Evolutionary conservation across 23 tunicate genomes (phyloP).

Genomic region (Phallusia fumigata): DNA sequence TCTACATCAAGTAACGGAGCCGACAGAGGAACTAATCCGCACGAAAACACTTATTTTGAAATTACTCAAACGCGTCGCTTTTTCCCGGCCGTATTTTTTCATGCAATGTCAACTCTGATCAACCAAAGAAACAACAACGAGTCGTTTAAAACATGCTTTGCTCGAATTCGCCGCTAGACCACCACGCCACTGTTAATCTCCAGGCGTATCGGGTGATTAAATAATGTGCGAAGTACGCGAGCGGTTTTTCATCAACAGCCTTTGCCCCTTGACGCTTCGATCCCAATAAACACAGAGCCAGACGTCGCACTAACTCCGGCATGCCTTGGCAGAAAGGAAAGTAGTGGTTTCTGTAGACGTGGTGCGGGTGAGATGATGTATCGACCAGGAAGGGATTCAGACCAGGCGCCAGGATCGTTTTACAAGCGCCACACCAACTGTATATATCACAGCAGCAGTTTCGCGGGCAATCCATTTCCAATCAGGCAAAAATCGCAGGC

Average conservation of each 20-base stretch:
- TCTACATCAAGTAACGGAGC: constrained; percentile 57
- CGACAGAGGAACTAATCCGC: neutral
- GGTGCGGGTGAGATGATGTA: neutral
- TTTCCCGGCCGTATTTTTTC: too few relatives aligned
- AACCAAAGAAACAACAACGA: neutral
- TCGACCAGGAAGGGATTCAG: neutral
- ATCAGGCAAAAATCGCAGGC: neutral
- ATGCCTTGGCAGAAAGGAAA: neutral
- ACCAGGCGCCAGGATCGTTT: neutral
- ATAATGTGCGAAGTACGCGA: neutral
- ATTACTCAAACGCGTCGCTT: neutral
- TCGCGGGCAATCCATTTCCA: neutral
- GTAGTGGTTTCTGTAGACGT: neutral
- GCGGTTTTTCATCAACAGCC: neutral
- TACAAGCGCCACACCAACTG: neutral
- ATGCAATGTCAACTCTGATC: too few relatives aligned
- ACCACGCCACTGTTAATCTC: neutral
- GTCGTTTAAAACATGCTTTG: neutral
- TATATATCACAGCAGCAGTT: neutral
- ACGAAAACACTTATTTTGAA: neutral
- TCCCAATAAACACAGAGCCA: neutral
- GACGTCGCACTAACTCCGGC: neutral
- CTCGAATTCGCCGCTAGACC: neutral
- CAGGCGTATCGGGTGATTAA: neutral
- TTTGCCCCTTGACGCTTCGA: neutral